phyloP scores from a whole-genome alignment of 2,888 invertebrate genomes.

The Spodoptera littoralis region DNA sequence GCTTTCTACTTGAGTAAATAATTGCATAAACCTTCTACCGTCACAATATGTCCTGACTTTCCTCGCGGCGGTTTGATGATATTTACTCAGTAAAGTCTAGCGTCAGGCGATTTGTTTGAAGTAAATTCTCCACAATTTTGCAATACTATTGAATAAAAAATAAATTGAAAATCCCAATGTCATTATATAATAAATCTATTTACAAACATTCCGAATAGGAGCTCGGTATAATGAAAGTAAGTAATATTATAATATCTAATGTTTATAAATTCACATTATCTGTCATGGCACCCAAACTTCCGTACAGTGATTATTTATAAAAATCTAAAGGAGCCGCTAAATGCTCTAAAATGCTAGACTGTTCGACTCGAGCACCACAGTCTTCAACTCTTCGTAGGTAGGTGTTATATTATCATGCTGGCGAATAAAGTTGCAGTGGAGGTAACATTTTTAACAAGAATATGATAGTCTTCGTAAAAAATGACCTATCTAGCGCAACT shows the following conservation, averaged over 20 bases:
- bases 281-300: constrained; percentile 76
- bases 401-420: constrained; percentile 7
- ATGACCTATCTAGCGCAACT: constrained; percentile 18
- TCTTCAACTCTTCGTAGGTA: constrained; percentile 33
- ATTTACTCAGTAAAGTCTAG: constrained; percentile 10
- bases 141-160: constrained; percentile 15
- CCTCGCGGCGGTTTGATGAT: constrained; percentile 14
- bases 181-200: constrained; percentile 46
- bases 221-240: constrained; percentile 46
- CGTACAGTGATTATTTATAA: constrained; percentile 62
- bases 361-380: constrained; percentile 78
- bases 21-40: constrained; percentile 19
- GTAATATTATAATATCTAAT: constrained; percentile 27
- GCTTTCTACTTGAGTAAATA: constrained; percentile 45
- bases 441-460: background rate
- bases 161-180: constrained; percentile 33
- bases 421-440: constrained; percentile 23
- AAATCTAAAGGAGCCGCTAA: constrained; percentile 73
- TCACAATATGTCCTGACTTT: constrained; percentile 22
- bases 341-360: constrained; percentile 86
- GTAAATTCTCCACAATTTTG: constrained; percentile 6
- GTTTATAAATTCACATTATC: constrained; percentile 36
- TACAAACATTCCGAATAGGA: constrained; percentile 46
- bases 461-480: no score
- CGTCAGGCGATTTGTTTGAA: background rate